Conservation (phyloP, 1,140 invertebrate species). For the Eueides isabella region DNA sequence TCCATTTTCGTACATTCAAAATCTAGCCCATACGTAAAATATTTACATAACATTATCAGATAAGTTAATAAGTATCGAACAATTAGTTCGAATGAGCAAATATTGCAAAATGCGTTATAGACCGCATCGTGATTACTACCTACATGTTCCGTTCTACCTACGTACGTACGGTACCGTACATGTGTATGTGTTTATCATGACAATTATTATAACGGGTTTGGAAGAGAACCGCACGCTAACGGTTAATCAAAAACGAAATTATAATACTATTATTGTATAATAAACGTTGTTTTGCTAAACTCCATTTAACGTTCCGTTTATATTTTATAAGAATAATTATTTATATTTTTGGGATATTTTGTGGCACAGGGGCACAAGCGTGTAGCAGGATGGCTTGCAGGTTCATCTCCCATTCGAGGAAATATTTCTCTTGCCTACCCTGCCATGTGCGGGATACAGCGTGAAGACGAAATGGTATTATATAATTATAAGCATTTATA, state of each 20-base stretch:
- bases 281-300: slow-evolving; percentile 15
- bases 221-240: slow-evolving; percentile 29
- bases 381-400: too few species aligned
- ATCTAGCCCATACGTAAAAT: too few species aligned
- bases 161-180: background rate
- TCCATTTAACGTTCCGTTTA: slow-evolving; percentile 13
- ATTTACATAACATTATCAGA: slow-evolving; percentile 10
- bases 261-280: slow-evolving; percentile 15
- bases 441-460: too few species aligned
- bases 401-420: too few species aligned
- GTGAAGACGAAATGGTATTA: too few species aligned
- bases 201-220: background rate
- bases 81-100: slow-evolving; percentile 27
- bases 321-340: background rate
- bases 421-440: too few species aligned
- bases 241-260: slow-evolving; percentile 29
- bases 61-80: slow-evolving; percentile 26
- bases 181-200: background rate
- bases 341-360: too few species aligned
- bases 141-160: background rate
- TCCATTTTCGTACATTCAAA: too few species aligned
- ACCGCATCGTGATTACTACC: slow-evolving; percentile 22
- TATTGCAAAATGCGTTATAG: slow-evolving; percentile 27
- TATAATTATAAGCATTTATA: too few species aligned
- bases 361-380: too few species aligned